Percentiles rank a stretch among this genome's conserved stretches.
Evolutionary conservation across 2,888 invertebrate genomes (phyloP).

Genomic region (Lithodes maja): DNA sequence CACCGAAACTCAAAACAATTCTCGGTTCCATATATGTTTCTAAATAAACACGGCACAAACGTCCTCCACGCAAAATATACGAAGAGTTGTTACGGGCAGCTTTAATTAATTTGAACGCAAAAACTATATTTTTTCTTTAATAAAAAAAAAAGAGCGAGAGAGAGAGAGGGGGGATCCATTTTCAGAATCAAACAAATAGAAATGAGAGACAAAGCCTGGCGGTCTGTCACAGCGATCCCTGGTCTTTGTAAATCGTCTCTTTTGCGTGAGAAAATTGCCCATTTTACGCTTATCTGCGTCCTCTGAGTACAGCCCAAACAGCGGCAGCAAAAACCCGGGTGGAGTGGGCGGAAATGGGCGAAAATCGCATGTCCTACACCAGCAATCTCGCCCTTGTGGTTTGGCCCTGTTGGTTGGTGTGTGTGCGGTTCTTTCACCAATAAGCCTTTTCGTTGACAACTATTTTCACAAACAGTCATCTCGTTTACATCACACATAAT

Average conservation of each 20-base stretch:
- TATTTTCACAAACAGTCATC: too few species aligned
- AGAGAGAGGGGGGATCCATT: background rate
- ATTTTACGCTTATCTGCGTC: conserved; percentile 56
- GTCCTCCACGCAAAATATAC: background rate
- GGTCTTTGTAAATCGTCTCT: conserved; percentile 53
- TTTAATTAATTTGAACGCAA: conserved; percentile 23
- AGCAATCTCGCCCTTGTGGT: background rate
- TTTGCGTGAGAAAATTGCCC: conserved; percentile 56
- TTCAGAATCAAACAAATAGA: conserved; percentile 30
- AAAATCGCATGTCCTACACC: background rate
- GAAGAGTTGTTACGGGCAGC: conserved; percentile 34
- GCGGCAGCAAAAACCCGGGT: background rate
- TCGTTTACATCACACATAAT: too few species aligned
- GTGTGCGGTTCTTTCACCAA: background rate
- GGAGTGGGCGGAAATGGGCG: background rate
- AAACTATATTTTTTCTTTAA: background rate
- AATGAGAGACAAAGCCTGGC: conserved; percentile 48
- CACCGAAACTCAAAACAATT: background rate
- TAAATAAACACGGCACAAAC: background rate
- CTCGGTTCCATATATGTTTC: background rate
- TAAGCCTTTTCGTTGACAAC: too few species aligned
- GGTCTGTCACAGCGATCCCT: conserved; percentile 50
- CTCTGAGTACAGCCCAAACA: conserved; percentile 43
- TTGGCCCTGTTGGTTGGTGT: conserved; percentile 1
- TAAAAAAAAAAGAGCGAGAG: background rate